Base-by-base conservation (phyloP, 2,797 vertebrate species). In the Pseudochromis fuscus region DNA sequence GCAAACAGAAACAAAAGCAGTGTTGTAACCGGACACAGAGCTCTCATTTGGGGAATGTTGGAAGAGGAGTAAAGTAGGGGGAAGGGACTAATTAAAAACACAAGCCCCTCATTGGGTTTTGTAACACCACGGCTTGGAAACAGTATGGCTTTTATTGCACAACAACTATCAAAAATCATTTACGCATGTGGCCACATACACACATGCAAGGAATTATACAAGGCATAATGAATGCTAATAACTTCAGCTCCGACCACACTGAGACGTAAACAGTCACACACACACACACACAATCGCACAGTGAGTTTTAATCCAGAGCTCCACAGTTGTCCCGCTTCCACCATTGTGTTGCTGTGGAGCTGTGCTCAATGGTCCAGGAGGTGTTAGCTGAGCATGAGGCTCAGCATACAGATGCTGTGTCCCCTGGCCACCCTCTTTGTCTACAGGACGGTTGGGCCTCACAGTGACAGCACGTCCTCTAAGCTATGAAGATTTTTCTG, bases 81-180 rank as follows among this genome's bases (percentile, higher is more conserved):
- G 77, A 37, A 18, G 82, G 67, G 75, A 67, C 49, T 91, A 87
- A 92, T 92, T 93, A 92, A 92, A 92, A 91, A 90, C 84, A 87
- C 79, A 80, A 83, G 80, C 72, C 68, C 82, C 77, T 78, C 66
- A 44, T 78, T 88, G 63, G 64, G 78, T 69, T 87, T 79, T 76
- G 58, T 24, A 73, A 50, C 52, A 61, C 37, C 49, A 24, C 7
- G 24, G 30, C 28, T 56, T 67, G 64, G 40, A 77, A 85, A 75
- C 35, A 63, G 50, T 62, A 19, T 44, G 21, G 69, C 72, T 86
- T 89, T 86, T 74, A 79, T 86, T 79, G 69, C 75, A 40, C 55
- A 71, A 64, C 60, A 66, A 56, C 69, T 62, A 85, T 78, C 9
- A 60, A 82, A 81, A 83, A 83, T 64, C 67, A 70, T 61, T 72